A percentile compares a stretch with the other conserved stretches of the same genome.
Conservation (phyloP, 2,113 vertebrate genomes). For the Marmota flaviventris region DNA sequence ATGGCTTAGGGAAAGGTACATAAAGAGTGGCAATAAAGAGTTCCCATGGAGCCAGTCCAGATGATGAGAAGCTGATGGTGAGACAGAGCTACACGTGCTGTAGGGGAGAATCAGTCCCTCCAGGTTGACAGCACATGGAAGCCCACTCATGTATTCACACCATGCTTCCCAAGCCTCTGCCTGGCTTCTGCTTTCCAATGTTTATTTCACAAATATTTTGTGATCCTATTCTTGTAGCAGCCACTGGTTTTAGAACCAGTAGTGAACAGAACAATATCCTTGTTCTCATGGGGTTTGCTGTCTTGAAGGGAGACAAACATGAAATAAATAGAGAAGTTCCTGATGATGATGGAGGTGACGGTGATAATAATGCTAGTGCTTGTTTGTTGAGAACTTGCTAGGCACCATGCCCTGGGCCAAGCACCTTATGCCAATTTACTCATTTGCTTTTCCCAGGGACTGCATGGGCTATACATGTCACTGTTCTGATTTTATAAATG, state of each 20-base stretch:
- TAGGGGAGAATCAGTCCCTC: not conserved
- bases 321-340: not conserved
- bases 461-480: too few relatives aligned
- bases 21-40: slow-evolving; percentile 31
- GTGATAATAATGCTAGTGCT: not conserved
- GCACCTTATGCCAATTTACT: not conserved
- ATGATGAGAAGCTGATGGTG: not conserved
- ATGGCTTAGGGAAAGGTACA: slow-evolving; percentile 51
- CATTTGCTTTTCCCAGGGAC: not conserved
- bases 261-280: not conserved
- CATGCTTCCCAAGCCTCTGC: not conserved
- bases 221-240: not conserved
- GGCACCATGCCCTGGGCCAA: not conserved
- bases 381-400: not conserved
- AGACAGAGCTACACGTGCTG: not conserved
- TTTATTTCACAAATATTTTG: not conserved
- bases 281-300: not conserved
- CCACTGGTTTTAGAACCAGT: not conserved
- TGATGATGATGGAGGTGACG: not conserved
- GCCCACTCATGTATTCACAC: not conserved
- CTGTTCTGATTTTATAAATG: not conserved
- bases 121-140: too few relatives aligned
- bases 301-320: not conserved
- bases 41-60: not conserved
- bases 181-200: not conserved